Base-by-base conservation (phyloP, 1,140 invertebrate genomes). In the Homalodisca vitripennis region DNA sequence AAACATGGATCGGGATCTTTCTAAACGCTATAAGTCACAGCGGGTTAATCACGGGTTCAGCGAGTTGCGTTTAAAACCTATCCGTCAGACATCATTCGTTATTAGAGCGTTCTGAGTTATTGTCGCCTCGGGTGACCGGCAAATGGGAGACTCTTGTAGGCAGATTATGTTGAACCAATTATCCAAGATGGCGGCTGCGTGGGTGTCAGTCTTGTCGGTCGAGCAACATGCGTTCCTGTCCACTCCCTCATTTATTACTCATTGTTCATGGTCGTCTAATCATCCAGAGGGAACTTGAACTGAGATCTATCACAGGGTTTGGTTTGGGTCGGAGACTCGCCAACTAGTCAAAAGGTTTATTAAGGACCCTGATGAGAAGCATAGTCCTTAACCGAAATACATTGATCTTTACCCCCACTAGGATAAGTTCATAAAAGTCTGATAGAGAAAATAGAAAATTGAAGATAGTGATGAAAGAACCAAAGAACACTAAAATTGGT, bases 171-270 rank as follows among this genome's bases (percentile, higher is more conserved):
- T 26, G 14, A 10, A 24, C 55, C 55, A 60, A 60, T 60, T 60
- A 60, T 60, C 55, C 55, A 60, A 60, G 55, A 60, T 60, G 55
- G 55, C 55, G 55, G 55, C 55, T 3, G 14, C 3, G 55, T 51
- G 55, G 27, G 55, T 60, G 55, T 60, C 10, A 26, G 55, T 20
- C 34, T n/a, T n/a, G n/a, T n/a, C n/a, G n/a, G n/a, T n/a, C 17
- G 34, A 10, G 34, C 34, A 10, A 17, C 6, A 41, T 6, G 34
- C 17, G 34, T 10, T 41, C 6, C 6, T 41, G 34, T 41, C 6
- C 17, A 10, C 6, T 41, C 6, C 34, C 34, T 41, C 6, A 10
- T 17, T 10, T 41, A 10, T 10, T 41, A 10, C 17, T 41, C 34
- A 41, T 41, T 41, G 34, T 41, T 41, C 34, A 41, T 41, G 6